Evolutionary conservation across 2,797 vertebrate species (phyloP).

Genomic region (Clarias laeviceps): DNA sequence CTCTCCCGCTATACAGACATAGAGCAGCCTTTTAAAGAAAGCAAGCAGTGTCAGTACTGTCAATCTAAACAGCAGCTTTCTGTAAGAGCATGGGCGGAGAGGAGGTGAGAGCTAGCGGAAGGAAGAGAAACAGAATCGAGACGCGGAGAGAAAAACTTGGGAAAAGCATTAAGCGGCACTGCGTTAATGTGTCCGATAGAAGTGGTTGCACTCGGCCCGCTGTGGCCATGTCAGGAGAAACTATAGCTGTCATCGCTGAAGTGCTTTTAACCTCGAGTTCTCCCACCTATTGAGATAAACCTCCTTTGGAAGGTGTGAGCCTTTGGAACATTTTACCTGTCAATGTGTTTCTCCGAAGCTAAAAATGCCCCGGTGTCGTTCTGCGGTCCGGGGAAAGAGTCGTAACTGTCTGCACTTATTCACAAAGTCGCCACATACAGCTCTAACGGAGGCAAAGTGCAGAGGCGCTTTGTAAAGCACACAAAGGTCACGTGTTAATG

Average conservation of each 20-base stretch:
- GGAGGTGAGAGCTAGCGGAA: slow-evolving; percentile 6
- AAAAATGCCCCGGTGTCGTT: not conserved
- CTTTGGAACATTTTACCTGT: slow-evolving; percentile 16
- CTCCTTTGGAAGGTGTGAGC: not conserved
- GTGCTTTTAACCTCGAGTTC: slow-evolving; percentile 33
- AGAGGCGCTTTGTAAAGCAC: slow-evolving; percentile 12
- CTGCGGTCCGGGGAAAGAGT: slow-evolving; percentile 5
- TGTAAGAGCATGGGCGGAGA: slow-evolving; percentile 34
- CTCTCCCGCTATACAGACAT: slow-evolving; percentile 37
- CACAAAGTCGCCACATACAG: slow-evolving; percentile 19
- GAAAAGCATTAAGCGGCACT: slow-evolving; percentile 32
- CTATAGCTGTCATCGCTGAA: slow-evolving; percentile 22
- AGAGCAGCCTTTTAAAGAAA: slow-evolving; percentile 50
- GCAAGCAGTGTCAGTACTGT: slow-evolving; percentile 26
- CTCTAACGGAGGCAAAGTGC: slow-evolving; percentile 30
- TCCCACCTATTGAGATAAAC: not conserved
- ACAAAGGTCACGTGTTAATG: slow-evolving; percentile 1
- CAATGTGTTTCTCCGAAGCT: not conserved
- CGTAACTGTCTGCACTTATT: slow-evolving; percentile 17
- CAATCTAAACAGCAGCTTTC: slow-evolving; percentile 38
- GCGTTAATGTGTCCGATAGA: slow-evolving; percentile 46
- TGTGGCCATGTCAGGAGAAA: slow-evolving; percentile 31
- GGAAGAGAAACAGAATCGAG: not conserved
- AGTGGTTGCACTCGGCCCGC: slow-evolving; percentile 28
- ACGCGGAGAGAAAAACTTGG: not conserved